Percentiles rank a stretch among this genome's conserved stretches.
These are phyloP conservation scores for Platalea minor DNA, from an alignment of 2,797 vertebrate genomes.

Conservation along the genomic window DNA sequence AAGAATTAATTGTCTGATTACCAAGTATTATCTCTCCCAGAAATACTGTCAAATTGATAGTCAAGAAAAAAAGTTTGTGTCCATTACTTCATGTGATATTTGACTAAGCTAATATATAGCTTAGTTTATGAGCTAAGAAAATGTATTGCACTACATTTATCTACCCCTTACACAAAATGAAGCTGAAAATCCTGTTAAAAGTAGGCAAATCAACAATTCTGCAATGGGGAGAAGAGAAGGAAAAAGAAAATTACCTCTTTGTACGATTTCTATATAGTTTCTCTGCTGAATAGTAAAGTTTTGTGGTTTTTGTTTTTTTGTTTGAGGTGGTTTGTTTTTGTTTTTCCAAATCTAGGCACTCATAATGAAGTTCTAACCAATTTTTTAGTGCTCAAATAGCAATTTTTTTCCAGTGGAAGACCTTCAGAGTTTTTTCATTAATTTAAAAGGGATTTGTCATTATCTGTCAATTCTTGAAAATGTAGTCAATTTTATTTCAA, in stretches of 20 bases:
- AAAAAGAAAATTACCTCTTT: rapidly evolving
- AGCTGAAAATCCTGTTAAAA: background rate
- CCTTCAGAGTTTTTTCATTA: background rate
- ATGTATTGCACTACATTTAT: background rate
- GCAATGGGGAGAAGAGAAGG: background rate
- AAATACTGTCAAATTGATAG: background rate
- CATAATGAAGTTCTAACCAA: background rate
- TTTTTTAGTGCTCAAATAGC: background rate
- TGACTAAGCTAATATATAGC: background rate
- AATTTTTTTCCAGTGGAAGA: background rate
- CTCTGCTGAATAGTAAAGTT: background rate
- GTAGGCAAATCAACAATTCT: background rate
- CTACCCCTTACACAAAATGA: background rate
- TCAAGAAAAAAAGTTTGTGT: background rate
- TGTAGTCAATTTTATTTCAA: background rate
- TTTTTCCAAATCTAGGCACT: background rate
- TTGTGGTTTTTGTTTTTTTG: rapidly evolving
- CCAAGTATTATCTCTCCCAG: background rate
- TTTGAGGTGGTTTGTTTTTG: background rate
- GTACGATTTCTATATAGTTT: background rate
- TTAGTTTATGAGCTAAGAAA: background rate
- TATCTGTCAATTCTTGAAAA: background rate
- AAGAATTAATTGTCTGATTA: background rate
- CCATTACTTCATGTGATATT: background rate
- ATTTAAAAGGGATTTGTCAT: background rate